Evolutionary conservation across 2,888 invertebrate genomes (phyloP), one percentile per base, ranked within the genome.

Genomic region (Lacanobia oleracea): DNA sequence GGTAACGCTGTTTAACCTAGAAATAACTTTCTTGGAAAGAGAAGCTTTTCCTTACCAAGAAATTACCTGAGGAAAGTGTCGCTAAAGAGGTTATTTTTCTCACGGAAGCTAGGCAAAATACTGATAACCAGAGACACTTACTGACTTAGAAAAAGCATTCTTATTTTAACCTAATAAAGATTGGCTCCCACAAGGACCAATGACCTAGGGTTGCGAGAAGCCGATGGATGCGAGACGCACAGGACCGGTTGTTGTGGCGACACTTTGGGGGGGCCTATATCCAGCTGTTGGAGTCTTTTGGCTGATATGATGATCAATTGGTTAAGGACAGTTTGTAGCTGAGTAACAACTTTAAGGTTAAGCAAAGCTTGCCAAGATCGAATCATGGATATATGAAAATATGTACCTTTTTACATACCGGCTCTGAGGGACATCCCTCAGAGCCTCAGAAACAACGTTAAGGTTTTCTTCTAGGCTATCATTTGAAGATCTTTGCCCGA

Each of bases 21-120:
- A 14, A 50, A 8, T 43, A 1, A 48, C 10, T 37, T 59, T 21
- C 14, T 51, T 45, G 7, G 23, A 53, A 23, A 48, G 40, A 21
- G 21, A 16, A 45, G 62, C 14, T 40, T 27, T 43, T 62, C 62
- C 40, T 50, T n/a, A 27, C 14, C 37, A 14, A 48, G 16, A 54
- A 48, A 54, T 71, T 72, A 48, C 40, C 61, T 21, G 18, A 18
- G 8, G 8, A 61, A 72, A 56, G 72, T 40, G 40, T 54, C 12
- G 18, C 40, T 72, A 72, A 72, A 12, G 54, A 48, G 37, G 40
- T 72, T 48, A 37, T 72, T 54, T 71, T 72, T 14, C 45, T 21
- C 48, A 40, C 12, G 8, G 45, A 14, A 61, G 45, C 14, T 48
- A 1, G 37, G 1, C 53, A 40, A 4, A n/a, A 59, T 9, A 40